Conservation (phyloP, 2,888 invertebrate genomes). For the Cephalotes varians region DNA sequence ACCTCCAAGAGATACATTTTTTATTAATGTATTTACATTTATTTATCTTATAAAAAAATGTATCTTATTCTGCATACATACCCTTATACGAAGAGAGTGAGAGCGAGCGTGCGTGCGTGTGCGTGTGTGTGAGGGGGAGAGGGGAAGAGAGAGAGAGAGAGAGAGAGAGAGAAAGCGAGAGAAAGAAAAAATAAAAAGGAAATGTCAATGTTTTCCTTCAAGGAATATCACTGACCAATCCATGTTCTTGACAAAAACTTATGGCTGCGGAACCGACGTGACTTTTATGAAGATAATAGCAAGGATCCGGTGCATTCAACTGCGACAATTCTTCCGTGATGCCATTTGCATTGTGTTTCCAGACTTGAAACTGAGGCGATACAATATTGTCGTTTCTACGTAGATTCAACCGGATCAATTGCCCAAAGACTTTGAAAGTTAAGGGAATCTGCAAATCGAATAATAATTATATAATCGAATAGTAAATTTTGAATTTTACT, state of each 20-base stretch:
- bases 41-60: no score
- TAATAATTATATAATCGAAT: neutral
- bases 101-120: no score
- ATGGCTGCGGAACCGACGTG: conserved; percentile 89
- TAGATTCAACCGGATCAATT: conserved; percentile 88
- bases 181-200: neutral
- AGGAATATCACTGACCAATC: conserved; percentile 87
- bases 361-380: conserved; percentile 88
- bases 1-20: conserved; percentile 68
- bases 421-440: conserved; percentile 80
- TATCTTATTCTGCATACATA: neutral
- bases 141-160: neutral
- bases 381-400: conserved; percentile 89
- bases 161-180: neutral
- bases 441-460: conserved; percentile 76
- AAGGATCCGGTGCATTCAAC: conserved; percentile 85
- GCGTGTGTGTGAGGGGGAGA: no score
- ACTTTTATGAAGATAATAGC: conserved; percentile 90
- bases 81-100: no score
- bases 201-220: neutral
- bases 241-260: conserved; percentile 89
- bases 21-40: no score
- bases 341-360: conserved; percentile 86
- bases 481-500: neutral
- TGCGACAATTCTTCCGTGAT: conserved; percentile 73